Percentiles rank a stretch among this genome's conserved stretches.
Evolutionary conservation across 2,888 invertebrate species (phyloP).

Genomic region (Autographa pulchrina): DNA sequence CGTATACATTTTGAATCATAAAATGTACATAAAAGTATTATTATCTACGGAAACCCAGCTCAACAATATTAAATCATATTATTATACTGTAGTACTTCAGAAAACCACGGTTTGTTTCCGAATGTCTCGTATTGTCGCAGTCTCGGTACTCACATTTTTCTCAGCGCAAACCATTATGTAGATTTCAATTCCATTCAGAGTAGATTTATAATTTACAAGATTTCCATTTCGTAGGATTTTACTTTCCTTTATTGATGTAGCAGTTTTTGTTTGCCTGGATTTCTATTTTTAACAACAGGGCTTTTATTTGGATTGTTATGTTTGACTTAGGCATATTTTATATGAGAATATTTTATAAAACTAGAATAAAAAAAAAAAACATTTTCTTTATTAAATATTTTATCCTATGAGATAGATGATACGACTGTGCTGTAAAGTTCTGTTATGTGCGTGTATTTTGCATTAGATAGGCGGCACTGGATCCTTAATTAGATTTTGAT

Average conservation of each 20-base stretch:
- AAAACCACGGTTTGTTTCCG: slow-evolving; percentile 54
- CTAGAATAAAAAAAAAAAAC: too few species aligned
- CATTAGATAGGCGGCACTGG: too few species aligned
- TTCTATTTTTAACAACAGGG: neutral
- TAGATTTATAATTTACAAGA: slow-evolving; percentile 66
- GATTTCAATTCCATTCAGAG: slow-evolving; percentile 64
- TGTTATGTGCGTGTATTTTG: too few species aligned
- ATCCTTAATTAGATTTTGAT: too few species aligned
- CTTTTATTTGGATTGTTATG: neutral
- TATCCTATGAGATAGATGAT: too few species aligned
- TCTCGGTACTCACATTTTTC: slow-evolving; percentile 56
- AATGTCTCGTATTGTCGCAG: slow-evolving; percentile 59
- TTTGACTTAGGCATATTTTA: neutral
- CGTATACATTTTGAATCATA: too few species aligned
- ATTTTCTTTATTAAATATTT: too few species aligned
- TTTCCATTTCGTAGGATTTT: slow-evolving; percentile 57
- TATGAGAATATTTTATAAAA: too few species aligned
- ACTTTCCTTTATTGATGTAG: slow-evolving; percentile 50
- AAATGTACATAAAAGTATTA: too few species aligned
- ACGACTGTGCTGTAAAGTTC: too few species aligned
- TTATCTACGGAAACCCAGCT: neutral
- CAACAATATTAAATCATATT: neutral
- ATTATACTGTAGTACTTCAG: slow-evolving; percentile 28
- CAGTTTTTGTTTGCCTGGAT: slow-evolving; percentile 12
- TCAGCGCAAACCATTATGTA: slow-evolving; percentile 59